Conservation (phyloP, 2,113 vertebrate genomes). For the Microcebus lehilahytsara region DNA sequence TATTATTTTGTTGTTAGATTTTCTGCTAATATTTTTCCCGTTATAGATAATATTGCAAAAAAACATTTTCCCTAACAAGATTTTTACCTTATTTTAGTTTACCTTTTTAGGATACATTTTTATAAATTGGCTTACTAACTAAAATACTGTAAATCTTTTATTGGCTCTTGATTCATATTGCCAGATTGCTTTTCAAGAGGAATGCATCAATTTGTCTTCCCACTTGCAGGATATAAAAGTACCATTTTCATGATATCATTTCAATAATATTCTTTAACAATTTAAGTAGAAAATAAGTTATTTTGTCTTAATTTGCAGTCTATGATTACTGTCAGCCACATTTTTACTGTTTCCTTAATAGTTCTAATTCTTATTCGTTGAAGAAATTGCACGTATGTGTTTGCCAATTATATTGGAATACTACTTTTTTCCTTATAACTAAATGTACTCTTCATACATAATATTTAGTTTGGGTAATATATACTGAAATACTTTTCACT, state of each 20-base stretch:
- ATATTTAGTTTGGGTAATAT: background rate
- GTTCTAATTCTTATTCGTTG: background rate
- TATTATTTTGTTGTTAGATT: background rate
- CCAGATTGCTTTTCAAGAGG: background rate
- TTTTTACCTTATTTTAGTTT: background rate
- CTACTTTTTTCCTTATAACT: background rate
- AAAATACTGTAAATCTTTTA: background rate
- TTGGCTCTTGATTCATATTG: background rate
- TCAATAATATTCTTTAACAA: background rate
- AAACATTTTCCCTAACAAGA: background rate
- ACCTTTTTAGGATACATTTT: background rate
- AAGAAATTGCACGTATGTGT: background rate
- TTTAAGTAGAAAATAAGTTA: background rate
- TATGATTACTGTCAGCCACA: background rate
- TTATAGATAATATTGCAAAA: background rate
- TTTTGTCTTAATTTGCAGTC: background rate
- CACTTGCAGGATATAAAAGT: background rate
- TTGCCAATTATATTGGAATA: background rate
- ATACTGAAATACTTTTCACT: background rate
- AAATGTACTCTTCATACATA: background rate
- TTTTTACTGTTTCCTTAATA: background rate
- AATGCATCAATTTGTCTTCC: background rate
- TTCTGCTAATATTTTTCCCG: background rate
- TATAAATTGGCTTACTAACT: background rate
- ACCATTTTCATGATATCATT: background rate